These are phyloP conservation scores for Galemys pyrenaicus DNA, from an alignment of 2,113 vertebrate genomes.

Conservation along the genomic window DNA sequence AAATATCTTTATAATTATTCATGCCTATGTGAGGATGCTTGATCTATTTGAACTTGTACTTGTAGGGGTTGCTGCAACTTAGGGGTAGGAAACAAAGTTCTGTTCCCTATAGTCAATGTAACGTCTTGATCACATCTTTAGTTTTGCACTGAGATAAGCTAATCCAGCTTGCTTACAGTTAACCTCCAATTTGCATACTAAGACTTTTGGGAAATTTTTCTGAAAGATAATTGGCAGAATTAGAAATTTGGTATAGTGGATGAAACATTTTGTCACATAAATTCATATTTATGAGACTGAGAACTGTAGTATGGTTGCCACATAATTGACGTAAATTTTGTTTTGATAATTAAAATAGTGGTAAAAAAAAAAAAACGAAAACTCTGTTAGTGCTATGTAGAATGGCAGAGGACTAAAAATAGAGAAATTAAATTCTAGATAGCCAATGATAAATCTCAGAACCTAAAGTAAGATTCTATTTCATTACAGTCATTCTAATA, in stretches of 20 bases:
- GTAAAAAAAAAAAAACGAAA: constrained; percentile 21
- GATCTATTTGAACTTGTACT: too few species aligned
- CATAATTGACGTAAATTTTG: neutral
- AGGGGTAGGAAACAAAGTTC: neutral
- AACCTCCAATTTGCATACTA: neutral
- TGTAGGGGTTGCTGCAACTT: accelerated
- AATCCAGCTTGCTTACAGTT: neutral
- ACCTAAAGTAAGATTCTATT: neutral
- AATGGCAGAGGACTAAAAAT: neutral
- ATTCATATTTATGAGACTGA: neutral
- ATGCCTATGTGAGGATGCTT: neutral
- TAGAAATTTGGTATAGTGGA: neutral
- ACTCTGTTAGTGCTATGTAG: neutral
- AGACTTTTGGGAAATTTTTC: neutral
- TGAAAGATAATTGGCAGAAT: neutral
- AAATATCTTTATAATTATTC: neutral
- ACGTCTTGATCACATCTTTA: neutral
- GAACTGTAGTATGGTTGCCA: neutral
- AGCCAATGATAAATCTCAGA: neutral
- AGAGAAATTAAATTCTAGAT: neutral
- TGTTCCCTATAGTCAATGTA: neutral
- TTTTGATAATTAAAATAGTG: constrained; percentile 14
- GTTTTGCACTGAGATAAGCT: too few species aligned
- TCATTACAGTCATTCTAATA: neutral
- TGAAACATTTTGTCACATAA: neutral